A percentile compares a stretch with the other conserved stretches of the same genome.
phyloP scores from a whole-genome alignment of 2,113 vertebrate species.

The Alosa alosa region DNA sequence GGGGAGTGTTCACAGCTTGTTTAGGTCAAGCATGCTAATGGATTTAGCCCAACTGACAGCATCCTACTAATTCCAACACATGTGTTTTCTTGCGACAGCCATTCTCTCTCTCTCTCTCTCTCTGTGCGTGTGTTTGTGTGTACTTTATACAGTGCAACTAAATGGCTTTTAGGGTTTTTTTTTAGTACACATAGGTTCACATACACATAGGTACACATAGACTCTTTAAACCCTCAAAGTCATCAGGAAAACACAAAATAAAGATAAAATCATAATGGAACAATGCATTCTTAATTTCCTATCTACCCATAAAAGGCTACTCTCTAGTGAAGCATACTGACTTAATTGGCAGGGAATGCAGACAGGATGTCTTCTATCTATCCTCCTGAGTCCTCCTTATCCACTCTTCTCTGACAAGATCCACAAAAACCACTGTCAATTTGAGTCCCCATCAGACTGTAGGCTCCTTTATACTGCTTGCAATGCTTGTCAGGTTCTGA shows the following conservation, averaged over 20 bases:
- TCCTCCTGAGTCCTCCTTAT: too few species aligned
- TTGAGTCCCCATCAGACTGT: not conserved
- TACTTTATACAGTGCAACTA: not conserved
- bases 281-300: not conserved
- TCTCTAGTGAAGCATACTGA: not conserved
- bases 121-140: not conserved
- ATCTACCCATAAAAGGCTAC: too few species aligned
- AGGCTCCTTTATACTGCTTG: not conserved
- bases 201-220: too few species aligned
- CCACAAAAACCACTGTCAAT: not conserved
- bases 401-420: not conserved
- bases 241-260: not conserved
- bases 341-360: not conserved
- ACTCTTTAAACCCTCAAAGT: not conserved
- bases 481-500: not conserved
- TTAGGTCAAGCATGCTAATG: not conserved
- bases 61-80: not conserved
- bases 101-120: not conserved
- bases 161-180: not conserved
- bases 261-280: not conserved
- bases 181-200: not conserved
- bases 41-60: not conserved
- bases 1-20: not conserved
- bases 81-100: not conserved
- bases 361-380: not conserved